Evolutionary conservation across 2,888 invertebrate genomes (phyloP), one percentile per base, ranked within the genome.

Genomic region (Ormyrus labotus): DNA sequence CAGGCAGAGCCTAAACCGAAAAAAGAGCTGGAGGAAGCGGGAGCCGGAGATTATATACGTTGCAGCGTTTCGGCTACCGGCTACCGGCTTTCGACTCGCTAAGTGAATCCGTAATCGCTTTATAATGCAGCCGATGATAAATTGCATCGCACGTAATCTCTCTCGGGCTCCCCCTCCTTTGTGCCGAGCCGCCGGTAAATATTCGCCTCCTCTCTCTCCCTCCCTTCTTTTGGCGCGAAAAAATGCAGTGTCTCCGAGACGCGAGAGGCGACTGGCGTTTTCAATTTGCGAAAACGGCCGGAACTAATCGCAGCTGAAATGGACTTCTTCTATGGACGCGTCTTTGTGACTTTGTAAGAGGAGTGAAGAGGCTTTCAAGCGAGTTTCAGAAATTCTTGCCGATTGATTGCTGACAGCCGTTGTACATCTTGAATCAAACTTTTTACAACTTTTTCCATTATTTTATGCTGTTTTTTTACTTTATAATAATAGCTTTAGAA

Each of bases 71-170:
- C 69, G 57, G 51, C 78, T 72, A 71, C 78, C 78, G 71, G 47
- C 55, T 57, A 71, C 78, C 78, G 71, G 47, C 55, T 57, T 69
- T 60, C 55, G 65, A 60, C 11, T 8, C 70, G 68, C 68, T 73
- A 79, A 79, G 73, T 79, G 73, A 73, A 73, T 73, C 69, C 58
- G 73, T 73, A 58, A 79, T 79, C 80, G 75, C 69, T 80, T 75
- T 75, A 75, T 70, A 80, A 75, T 64, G 70, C 64, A 47, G 75
- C 75, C 75, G 75, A 80, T 80, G 80, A 80, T 80, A 80, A 75
- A 80, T 80, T 71, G 64, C 80, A 79, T 63, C 57, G 69, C 73
- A 57, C 67, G 78, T 51, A 67, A 78, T 78, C 78, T 72, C 47
- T 51, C 51, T 6, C 58, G 11, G n/a, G 45, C 13, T 13, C 11